Conservation (phyloP, 2,113 vertebrate species). For the Panthera leo region DNA sequence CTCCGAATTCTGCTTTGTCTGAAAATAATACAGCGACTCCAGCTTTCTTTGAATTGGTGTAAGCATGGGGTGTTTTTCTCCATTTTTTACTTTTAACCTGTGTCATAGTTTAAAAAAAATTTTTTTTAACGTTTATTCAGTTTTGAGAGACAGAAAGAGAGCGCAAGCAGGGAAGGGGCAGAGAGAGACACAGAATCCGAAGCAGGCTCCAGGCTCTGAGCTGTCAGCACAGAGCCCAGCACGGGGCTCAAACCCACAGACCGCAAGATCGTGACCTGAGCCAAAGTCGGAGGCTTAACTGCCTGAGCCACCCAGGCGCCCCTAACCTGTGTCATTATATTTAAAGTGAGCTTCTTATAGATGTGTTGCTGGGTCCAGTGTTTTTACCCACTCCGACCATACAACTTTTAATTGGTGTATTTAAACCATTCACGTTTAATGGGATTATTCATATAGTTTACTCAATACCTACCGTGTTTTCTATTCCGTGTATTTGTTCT, state of each 20-base stretch:
- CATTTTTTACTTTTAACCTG: neutral
- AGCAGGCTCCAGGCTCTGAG: too few species aligned
- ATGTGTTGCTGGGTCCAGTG: neutral
- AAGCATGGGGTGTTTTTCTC: neutral
- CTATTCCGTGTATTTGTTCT: neutral
- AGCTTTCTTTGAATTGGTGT: neutral
- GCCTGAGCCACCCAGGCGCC: too few species aligned
- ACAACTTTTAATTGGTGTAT: neutral
- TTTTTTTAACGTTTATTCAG: too few species aligned
- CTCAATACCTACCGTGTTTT: neutral
- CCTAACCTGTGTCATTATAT: neutral
- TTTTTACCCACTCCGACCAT: neutral
- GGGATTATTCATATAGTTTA: neutral
- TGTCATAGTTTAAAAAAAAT: neutral
- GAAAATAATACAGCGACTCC: neutral
- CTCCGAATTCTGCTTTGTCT: neutral
- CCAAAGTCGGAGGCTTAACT: too few species aligned
- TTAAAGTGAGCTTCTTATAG: neutral
- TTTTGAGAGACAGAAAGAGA: too few species aligned
- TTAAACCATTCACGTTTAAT: neutral
- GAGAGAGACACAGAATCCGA: too few species aligned
- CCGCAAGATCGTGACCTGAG: too few species aligned
- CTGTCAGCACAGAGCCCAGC: too few species aligned
- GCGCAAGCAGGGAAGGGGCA: too few species aligned
- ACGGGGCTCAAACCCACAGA: too few species aligned